These are phyloP conservation scores for Abrostola triplasia DNA, from an alignment of 2,888 invertebrate species.

Conservation along the genomic window DNA sequence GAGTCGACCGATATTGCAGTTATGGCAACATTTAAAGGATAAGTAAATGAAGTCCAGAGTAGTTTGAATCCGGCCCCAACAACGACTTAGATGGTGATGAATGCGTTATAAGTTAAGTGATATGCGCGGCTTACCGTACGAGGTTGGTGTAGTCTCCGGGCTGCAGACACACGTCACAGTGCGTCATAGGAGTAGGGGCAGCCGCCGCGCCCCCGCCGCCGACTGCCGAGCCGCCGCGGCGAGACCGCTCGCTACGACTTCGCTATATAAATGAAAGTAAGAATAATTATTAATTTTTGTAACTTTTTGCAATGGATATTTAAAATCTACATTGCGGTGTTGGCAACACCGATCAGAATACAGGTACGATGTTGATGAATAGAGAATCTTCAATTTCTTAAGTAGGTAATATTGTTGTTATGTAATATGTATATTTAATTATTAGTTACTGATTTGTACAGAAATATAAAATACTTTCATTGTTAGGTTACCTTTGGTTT, in stretches of 20 bases:
- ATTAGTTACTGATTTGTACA: no score
- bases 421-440: no score
- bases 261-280: constrained; percentile 39
- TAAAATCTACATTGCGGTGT: no score
- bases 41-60: not conserved
- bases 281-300: not conserved
- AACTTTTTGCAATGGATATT: no score
- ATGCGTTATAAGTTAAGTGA: no score
- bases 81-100: not conserved
- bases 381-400: no score
- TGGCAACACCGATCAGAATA: no score
- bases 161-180: constrained; percentile 91
- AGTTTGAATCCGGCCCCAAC: not conserved
- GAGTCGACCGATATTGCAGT: no score
- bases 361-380: no score
- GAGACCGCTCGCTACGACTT: constrained; percentile 56
- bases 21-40: not conserved
- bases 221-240: constrained; percentile 52
- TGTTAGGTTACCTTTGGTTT: constrained; percentile 65
- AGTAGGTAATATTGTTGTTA: no score
- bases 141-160: constrained; percentile 90
- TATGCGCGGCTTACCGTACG: constrained; percentile 87
- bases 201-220: constrained; percentile 32
- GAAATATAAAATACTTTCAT: no score
- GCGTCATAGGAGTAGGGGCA: constrained; percentile 66